Evolutionary conservation across 64 coral and sea anemone genomes (phyloP).

Genomic region (Exaiptasia diaphana): DNA sequence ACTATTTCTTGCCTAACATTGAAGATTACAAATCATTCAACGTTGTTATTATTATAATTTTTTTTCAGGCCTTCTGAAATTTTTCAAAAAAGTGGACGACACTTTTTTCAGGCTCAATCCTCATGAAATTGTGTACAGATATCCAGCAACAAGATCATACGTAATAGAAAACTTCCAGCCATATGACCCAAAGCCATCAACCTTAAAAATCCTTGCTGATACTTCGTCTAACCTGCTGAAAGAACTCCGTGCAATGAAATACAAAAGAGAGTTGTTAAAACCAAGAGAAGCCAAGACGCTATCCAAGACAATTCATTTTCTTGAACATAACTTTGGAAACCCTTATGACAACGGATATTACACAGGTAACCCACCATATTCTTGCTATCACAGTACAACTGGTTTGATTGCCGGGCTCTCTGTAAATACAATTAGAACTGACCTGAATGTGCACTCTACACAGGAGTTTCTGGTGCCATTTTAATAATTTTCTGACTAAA

Average conservation of each 20-base stretch:
- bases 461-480: too few relatives aligned
- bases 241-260: slow-evolving; percentile 24
- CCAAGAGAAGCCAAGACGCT: slow-evolving; percentile 65
- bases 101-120: slow-evolving; percentile 57
- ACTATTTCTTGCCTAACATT: too few relatives aligned
- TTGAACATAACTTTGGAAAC: slow-evolving; percentile 80
- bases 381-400: too few relatives aligned
- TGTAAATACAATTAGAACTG: not conserved
- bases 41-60: too few relatives aligned
- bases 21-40: too few relatives aligned
- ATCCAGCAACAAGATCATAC: not conserved
- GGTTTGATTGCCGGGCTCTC: not conserved
- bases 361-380: slow-evolving; percentile 33
- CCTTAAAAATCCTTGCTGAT: slow-evolving; percentile 50
- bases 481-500: too few relatives aligned
- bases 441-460: not conserved
- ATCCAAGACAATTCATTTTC: slow-evolving; percentile 54
- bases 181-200: slow-evolving; percentile 43
- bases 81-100: slow-evolving; percentile 63
- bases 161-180: slow-evolving; percentile 44
- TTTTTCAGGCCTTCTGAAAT: slow-evolving; percentile 54
- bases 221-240: slow-evolving; percentile 20
- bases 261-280: slow-evolving; percentile 43
- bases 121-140: slow-evolving; percentile 43
- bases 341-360: slow-evolving; percentile 80